Percentiles rank a stretch among this genome's conserved stretches.
Conservation (phyloP, 2,797 vertebrate genomes). For the Aythya fuligula region DNA sequence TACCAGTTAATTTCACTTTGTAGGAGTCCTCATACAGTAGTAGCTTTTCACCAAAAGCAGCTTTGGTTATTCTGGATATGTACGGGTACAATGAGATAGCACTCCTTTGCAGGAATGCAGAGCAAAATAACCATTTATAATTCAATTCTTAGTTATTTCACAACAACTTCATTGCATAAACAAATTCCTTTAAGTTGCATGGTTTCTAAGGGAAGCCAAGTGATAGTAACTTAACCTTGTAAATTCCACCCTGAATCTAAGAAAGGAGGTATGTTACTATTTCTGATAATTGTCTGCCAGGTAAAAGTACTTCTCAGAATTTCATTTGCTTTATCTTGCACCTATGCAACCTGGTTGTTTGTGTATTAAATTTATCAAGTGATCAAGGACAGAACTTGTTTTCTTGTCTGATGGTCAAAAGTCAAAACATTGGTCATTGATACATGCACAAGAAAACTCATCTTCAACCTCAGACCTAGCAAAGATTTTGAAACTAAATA, state of each 20-base stretch:
- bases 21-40: background rate
- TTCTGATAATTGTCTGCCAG: background rate
- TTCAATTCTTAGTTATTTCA: background rate
- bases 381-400: background rate
- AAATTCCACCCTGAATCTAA: background rate
- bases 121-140: background rate
- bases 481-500: background rate
- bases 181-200: background rate
- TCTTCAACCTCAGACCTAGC: background rate
- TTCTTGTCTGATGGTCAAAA: background rate
- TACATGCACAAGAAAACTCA: rapidly evolving
- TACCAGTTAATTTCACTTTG: background rate
- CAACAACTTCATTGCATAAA: background rate
- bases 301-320: background rate
- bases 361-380: background rate
- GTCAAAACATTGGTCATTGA: background rate
- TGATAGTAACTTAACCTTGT: background rate
- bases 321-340: background rate
- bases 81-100: background rate
- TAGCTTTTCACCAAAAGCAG: background rate
- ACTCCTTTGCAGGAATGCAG: background rate
- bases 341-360: background rate
- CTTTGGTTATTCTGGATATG: background rate
- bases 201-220: background rate
- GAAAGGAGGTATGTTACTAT: background rate